Conservation (phyloP, 2,113 vertebrate species). For the Acrocephalus arundinaceus region DNA sequence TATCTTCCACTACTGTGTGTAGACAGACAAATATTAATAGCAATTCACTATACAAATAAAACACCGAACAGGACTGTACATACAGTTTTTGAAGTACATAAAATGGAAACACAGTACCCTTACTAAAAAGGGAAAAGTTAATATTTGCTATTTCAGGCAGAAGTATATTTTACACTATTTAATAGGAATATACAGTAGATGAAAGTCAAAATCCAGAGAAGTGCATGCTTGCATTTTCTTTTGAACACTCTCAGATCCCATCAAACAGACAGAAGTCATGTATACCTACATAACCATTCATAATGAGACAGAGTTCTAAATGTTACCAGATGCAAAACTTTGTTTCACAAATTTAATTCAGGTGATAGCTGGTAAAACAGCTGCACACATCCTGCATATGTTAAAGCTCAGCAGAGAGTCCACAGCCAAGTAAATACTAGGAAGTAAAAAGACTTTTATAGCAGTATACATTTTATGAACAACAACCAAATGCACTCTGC, state of each 20-base stretch:
- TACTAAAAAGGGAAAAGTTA: not conserved
- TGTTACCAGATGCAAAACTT: not conserved
- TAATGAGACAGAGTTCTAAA: not conserved
- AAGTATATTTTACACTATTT: not conserved
- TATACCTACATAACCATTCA: not conserved
- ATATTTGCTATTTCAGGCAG: not conserved
- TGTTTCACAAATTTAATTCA: not conserved
- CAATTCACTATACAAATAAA: constrained; percentile 16
- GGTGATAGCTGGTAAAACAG: not conserved
- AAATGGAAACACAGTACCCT: not conserved
- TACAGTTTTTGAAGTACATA: not conserved
- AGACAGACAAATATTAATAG: not conserved
- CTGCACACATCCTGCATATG: not conserved
- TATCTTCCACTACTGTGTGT: not conserved
- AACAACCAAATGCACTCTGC: not conserved
- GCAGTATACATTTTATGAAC: not conserved
- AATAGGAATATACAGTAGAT: not conserved
- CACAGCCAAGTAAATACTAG: not conserved
- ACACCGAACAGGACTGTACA: not conserved
- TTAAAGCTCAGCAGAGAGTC: not conserved
- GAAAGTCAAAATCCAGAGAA: not conserved
- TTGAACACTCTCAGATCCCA: not conserved
- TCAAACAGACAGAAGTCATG: not conserved
- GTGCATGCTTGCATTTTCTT: not conserved
- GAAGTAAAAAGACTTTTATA: constrained; percentile 15